Evolutionary conservation across 1,140 invertebrate species (phyloP).

Genomic region (Leptinotarsa defecta): DNA sequence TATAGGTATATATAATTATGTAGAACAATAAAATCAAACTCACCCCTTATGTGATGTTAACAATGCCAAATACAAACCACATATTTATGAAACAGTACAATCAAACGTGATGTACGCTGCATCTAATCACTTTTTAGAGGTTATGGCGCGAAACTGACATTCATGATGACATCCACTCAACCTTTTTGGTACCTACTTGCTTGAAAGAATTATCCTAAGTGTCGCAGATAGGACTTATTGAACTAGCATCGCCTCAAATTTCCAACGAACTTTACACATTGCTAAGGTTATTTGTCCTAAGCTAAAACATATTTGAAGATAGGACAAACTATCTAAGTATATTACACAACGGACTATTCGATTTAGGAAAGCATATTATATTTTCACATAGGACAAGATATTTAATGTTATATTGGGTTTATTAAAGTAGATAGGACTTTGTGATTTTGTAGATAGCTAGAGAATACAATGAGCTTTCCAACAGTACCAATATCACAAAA

Average conservation of each 20-base stretch:
- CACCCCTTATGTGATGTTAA: too few species aligned
- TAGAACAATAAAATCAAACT: too few species aligned
- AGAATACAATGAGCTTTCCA: slow-evolving; percentile 6
- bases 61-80: too few species aligned
- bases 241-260: slow-evolving; percentile 15
- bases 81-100: neutral
- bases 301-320: slow-evolving; percentile 12
- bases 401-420: neutral
- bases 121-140: too few species aligned
- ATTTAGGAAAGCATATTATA: slow-evolving; percentile 8
- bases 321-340: slow-evolving; percentile 10
- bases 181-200: neutral
- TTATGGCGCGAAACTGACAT: neutral
- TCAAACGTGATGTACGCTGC: neutral
- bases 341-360: slow-evolving; percentile 12
- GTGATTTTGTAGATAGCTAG: slow-evolving; percentile 5
- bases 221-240: slow-evolving; percentile 10
- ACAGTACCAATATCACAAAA: neutral
- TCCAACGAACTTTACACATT: neutral
- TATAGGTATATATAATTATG: too few species aligned
- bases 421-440: neutral
- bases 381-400: neutral
- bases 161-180: neutral
- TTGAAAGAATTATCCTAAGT: slow-evolving; percentile 11
- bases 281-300: slow-evolving; percentile 9